Percentiles rank a stretch among this genome's conserved stretches.
Evolutionary conservation across 2,797 vertebrate genomes (phyloP).

Genomic region (Melanotaenia maccullochi): DNA sequence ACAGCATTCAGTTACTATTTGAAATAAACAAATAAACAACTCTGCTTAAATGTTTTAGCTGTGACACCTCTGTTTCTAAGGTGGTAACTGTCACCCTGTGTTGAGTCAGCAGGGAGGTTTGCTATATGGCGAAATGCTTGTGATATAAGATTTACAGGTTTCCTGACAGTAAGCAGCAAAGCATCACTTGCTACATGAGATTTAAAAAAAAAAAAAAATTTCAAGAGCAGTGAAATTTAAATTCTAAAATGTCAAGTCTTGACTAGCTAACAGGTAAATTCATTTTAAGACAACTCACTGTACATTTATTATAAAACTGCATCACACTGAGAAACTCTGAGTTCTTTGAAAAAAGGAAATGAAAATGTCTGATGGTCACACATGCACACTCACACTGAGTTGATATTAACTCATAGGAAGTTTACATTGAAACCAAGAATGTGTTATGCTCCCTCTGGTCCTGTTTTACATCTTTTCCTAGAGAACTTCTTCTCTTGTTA

Average conservation of each 20-base stretch:
- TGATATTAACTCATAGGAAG: background rate
- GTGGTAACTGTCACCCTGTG: no score
- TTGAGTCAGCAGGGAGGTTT: background rate
- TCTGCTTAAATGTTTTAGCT: no score
- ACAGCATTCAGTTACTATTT: background rate
- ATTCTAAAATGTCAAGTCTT: background rate
- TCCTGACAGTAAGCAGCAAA: background rate
- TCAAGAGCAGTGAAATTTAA: background rate
- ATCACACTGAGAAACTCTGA: background rate
- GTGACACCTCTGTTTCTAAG: background rate
- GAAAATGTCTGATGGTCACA: background rate
- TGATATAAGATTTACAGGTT: background rate
- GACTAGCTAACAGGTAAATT: background rate
- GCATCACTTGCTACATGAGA: background rate
- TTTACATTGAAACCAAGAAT: background rate
- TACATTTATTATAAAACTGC: background rate
- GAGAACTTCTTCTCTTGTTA: background rate
- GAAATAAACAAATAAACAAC: background rate
- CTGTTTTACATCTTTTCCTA: background rate
- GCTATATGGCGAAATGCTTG: background rate
- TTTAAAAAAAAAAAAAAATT: background rate
- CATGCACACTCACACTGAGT: background rate
- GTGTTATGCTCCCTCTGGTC: background rate
- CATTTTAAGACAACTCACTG: background rate
- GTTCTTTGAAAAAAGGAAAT: background rate